Evolutionary conservation across 2,797 vertebrate species (phyloP).

Genomic region (Oreortyx pictus): DNA sequence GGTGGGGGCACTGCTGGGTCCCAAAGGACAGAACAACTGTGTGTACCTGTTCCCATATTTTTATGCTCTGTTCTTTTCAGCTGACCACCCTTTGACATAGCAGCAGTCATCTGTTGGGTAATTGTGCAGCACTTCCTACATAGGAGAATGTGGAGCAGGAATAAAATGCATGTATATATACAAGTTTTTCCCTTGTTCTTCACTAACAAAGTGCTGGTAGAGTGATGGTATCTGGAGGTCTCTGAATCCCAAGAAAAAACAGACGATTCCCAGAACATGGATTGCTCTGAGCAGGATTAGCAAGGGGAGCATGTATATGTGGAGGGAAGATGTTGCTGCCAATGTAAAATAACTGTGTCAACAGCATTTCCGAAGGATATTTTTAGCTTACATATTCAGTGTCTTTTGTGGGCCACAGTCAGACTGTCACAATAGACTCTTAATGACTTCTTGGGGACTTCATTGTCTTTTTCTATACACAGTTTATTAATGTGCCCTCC

Average conservation of each 20-base stretch:
- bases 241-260: neutral
- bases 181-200: neutral
- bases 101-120: neutral
- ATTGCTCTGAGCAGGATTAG: neutral
- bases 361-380: constrained; percentile 64
- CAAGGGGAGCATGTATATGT: neutral
- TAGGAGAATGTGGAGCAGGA: neutral
- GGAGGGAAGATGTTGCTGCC: constrained; percentile 30
- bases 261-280: neutral
- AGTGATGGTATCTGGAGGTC: neutral
- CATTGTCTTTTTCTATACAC: constrained; percentile 68
- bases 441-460: constrained; percentile 74
- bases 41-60: accelerated
- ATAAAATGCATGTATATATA: neutral
- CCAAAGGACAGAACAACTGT: neutral
- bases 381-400: constrained; percentile 69
- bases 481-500: constrained; percentile 66
- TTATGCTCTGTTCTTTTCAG: neutral
- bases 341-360: constrained; percentile 61
- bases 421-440: constrained; percentile 72
- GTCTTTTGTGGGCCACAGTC: constrained; percentile 65
- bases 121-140: neutral
- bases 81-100: neutral
- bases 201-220: neutral
- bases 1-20: neutral